Base-by-base conservation (phyloP, 2,797 vertebrate species). In the Benthosema pterotum region DNA sequence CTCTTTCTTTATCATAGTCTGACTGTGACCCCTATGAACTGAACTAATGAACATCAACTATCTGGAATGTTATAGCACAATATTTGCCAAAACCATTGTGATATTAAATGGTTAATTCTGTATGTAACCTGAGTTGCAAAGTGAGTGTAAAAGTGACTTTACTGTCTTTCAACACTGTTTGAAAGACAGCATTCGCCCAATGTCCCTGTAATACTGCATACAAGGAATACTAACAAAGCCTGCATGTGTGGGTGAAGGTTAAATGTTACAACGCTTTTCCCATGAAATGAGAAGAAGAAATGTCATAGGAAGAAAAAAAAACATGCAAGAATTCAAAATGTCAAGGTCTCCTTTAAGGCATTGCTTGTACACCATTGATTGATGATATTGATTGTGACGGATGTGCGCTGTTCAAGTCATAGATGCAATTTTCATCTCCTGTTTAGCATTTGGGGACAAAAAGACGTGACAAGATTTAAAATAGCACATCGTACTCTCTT, bases 351-450 rank as follows among this genome's bases (percentile, higher is more conserved):
- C 77, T 80, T 83, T 73, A 61, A 83, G 71, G 51, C 61, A 17
- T 9, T 1, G 28, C 64, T 76, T 84, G 69, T 68, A 45, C 71
- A 63, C 59, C 74, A 74, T 72, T 62, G 76, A 88, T 76, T 86
- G 83, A 84, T 82, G 86, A 76, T 86, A 90, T 83, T 85, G 85
- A 90, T 88, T 78, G 75, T 84, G 85, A 91, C 76, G 83, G 85
- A 88, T 85, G 80, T 78, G 72, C 65, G 80, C 82, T 87, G 72
- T 90, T 89, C 76, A 69, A 62, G 69, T 74, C 71, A 67, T 60
- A 78, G 72, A 87, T 80, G 71, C 79, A 76, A 86, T 83, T 87
- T 85, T 74, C 70, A 86, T 88, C 69, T 71, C 80, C 70, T 80
- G 75, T 78, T 89, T 79, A 88, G 80, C 81, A 82, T 85, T 80